Evolutionary conservation across 2,113 vertebrate genomes (phyloP).

Genomic region (Maccullochella peelii): DNA sequence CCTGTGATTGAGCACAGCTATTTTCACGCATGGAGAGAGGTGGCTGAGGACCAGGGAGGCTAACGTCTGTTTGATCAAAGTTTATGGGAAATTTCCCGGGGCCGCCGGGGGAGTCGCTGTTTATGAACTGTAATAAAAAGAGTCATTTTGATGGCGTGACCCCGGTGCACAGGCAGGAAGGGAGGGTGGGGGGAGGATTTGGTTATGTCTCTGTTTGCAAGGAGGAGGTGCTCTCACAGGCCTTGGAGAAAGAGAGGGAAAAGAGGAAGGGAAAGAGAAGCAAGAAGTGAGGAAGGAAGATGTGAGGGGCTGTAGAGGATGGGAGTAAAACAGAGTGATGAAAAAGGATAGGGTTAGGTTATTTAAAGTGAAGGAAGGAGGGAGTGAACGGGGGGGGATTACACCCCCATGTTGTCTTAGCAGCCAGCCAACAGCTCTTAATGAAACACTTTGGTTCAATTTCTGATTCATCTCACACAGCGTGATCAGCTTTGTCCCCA

Average conservation of each 20-base stretch:
- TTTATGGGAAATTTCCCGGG: conserved; percentile 95
- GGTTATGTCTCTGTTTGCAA: conserved; percentile 94
- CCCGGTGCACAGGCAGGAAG: conserved; percentile 82
- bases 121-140: conserved; percentile 99
- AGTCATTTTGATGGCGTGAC: conserved; percentile 98
- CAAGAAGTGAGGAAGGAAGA: neutral
- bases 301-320: neutral
- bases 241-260: conserved; percentile 35
- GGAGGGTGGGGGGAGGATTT: conserved; percentile 38
- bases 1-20: conserved; percentile 85
- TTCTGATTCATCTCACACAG: conserved; percentile 64
- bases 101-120: conserved; percentile 92
- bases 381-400: conserved; percentile 27
- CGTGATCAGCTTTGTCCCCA: conserved; percentile 62
- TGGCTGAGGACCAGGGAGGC: conserved; percentile 84
- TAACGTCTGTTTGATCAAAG: conserved; percentile 95
- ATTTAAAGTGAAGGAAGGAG: conserved; percentile 9
- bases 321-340: neutral
- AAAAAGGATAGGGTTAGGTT: neutral
- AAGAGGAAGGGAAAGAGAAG: neutral
- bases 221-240: conserved; percentile 76
- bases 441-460: conserved; percentile 78
- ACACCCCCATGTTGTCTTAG: conserved; percentile 56
- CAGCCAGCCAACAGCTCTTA: conserved; percentile 70
- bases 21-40: conserved; percentile 82